phyloP scores from a whole-genome alignment of 2,888 invertebrate genomes.

The Teinopalpus imperialis region DNA sequence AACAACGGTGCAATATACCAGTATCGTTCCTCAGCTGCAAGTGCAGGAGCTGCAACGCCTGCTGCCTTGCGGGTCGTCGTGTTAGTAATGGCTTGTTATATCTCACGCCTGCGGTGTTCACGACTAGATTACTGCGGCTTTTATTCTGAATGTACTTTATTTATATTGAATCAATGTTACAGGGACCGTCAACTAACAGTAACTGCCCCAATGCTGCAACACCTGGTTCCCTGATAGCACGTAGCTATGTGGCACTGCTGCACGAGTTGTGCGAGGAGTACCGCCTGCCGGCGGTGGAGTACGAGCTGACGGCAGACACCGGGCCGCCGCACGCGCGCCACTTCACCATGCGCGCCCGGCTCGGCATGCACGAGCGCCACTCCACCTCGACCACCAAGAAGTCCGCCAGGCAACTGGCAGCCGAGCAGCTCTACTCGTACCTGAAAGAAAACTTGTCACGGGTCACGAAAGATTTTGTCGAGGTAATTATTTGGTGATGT shows the following conservation, averaged over 20 bases:
- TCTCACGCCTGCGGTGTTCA: no score
- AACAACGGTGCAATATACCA: no score
- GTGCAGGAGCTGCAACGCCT: no score
- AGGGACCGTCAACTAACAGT: no score
- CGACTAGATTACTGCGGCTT: no score
- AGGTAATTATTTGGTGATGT: conserved; percentile 42
- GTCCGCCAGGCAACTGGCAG: conserved; percentile 84
- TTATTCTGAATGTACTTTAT: no score
- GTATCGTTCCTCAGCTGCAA: no score
- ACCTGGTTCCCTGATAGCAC: conserved; percentile 33
- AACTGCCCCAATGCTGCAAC: no score
- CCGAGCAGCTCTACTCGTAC: conserved; percentile 66
- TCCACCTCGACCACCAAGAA: conserved; percentile 84
- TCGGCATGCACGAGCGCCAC: conserved; percentile 76
- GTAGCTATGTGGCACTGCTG: conserved; percentile 61
- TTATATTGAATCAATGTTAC: no score
- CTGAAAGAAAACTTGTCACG: conserved; percentile 58
- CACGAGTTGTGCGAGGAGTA: conserved; percentile 73
- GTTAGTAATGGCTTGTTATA: no score
- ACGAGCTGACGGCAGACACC: conserved; percentile 81
- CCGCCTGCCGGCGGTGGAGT: conserved; percentile 74
- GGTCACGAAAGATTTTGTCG: conserved; percentile 58
- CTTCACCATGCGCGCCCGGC: conserved; percentile 81
- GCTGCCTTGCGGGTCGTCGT: no score
- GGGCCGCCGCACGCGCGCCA: conserved; percentile 85